A percentile compares a stretch with the other conserved stretches of the same genome.
Conservation (phyloP, 2,888 invertebrate genomes). For the Aricia artaxerxes region DNA sequence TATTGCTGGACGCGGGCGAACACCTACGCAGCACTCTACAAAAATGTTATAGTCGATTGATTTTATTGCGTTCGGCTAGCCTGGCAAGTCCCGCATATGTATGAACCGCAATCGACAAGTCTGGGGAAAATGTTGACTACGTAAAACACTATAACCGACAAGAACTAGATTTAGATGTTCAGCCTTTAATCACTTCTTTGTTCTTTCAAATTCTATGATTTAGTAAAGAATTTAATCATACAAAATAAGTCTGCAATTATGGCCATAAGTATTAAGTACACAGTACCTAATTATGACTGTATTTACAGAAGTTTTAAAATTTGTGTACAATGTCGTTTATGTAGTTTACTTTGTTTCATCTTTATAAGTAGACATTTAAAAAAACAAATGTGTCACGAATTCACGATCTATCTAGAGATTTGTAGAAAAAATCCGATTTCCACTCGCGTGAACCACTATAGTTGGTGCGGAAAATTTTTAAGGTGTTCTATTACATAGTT, state of each 20-base stretch:
- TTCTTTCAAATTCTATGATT: not conserved
- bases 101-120: not conserved
- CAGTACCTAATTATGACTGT: not conserved
- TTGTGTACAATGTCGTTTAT: not conserved
- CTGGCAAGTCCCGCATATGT: too few species aligned
- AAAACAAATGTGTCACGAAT: constrained; percentile 2
- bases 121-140: not conserved
- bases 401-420: not conserved
- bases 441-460: constrained; percentile 1
- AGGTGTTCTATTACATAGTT: constrained; percentile 16
- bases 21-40: constrained; percentile 7
- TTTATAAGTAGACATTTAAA: not conserved
- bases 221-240: not conserved
- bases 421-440: constrained; percentile 17
- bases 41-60: not conserved
- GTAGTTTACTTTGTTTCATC: constrained; percentile 20
- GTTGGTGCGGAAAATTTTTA: not conserved
- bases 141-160: not conserved
- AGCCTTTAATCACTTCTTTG: not conserved
- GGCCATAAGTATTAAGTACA: not conserved
- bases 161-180: not conserved
- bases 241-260: not conserved
- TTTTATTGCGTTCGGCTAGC: not conserved
- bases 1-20: not conserved
- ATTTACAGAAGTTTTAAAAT: constrained; percentile 11